Conservation (phyloP, 1,140 invertebrate species). For the Aphelinus atriplicis region DNA sequence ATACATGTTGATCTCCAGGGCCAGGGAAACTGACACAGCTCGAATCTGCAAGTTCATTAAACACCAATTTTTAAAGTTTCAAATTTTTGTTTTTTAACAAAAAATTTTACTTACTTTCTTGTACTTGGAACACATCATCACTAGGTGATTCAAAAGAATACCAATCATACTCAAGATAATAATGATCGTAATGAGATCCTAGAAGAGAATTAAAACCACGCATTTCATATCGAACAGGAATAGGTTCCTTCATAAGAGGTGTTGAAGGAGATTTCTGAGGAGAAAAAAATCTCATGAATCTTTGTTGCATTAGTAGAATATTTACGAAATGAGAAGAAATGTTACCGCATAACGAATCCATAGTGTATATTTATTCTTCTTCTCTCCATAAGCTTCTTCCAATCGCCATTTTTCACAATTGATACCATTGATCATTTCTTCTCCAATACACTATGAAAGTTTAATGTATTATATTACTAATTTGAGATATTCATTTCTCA, state of each 20-base stretch:
- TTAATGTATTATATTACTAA: no score
- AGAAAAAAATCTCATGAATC: constrained; percentile 22
- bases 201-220: constrained; percentile 89
- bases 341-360: constrained; percentile 79
- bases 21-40: constrained; percentile 87
- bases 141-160: constrained; percentile 76
- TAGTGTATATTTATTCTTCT: constrained; percentile 87
- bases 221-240: constrained; percentile 90
- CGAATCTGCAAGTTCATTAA: constrained; percentile 66
- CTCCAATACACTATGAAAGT: constrained; percentile 63
- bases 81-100: neutral
- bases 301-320: neutral
- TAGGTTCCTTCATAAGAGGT: constrained; percentile 61
- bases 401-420: constrained; percentile 80
- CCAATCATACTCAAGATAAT: constrained; percentile 85
- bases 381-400: constrained; percentile 75
- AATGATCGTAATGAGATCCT: constrained; percentile 96
- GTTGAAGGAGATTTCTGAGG: constrained; percentile 55
- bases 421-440: constrained; percentile 73
- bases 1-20: constrained; percentile 79
- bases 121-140: constrained; percentile 75
- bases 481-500: neutral
- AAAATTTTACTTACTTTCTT: constrained; percentile 64
- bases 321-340: neutral
- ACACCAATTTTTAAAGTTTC: constrained; percentile 14